Conservation (phyloP, 2,797 vertebrate genomes). For the Periparus ater region DNA sequence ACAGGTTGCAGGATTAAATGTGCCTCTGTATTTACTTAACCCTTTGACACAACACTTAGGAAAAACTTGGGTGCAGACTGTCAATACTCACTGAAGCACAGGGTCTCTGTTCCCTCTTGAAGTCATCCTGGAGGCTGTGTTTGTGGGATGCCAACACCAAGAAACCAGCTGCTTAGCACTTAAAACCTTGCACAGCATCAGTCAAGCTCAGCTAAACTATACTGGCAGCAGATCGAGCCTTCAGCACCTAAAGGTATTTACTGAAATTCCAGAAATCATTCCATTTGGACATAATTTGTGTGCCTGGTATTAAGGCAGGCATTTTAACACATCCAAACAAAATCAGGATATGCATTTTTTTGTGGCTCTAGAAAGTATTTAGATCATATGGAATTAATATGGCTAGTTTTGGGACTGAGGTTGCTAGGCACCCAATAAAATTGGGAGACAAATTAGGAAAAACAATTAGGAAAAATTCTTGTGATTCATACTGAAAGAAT, state of each 20-base stretch:
- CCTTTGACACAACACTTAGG: not conserved
- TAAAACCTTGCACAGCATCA: not conserved
- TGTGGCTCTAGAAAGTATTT: not conserved
- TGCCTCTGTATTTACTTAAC: not conserved
- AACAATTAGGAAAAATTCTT: not conserved
- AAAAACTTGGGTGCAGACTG: rapidly evolving
- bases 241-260: not conserved
- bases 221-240: not conserved
- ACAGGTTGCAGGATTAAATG: not conserved
- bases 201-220: not conserved
- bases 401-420: too few relatives aligned
- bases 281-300: not conserved
- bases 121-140: not conserved
- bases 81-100: not conserved
- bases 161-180: not conserved
- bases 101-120: not conserved
- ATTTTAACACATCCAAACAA: not conserved
- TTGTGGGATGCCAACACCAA: not conserved
- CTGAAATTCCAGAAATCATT: not conserved
- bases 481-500: not conserved
- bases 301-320: not conserved
- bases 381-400: not conserved
- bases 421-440: not conserved
- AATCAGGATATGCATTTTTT: not conserved
- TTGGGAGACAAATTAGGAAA: not conserved